Base-by-base conservation (phyloP, 2,113 vertebrate genomes). In the Chrysochloris asiatica region DNA sequence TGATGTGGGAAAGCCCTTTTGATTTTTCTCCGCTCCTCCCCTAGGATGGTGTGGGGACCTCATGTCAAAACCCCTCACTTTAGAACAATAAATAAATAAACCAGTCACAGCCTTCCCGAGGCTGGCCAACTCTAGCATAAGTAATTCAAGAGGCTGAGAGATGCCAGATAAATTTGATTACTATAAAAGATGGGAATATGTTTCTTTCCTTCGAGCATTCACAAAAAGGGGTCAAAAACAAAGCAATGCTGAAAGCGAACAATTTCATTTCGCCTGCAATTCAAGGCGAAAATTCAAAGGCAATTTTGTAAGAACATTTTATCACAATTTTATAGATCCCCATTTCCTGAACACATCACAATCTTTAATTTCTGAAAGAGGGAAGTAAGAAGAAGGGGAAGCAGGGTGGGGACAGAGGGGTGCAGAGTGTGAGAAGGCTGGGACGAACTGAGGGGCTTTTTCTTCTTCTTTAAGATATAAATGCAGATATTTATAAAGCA, bases 111-210 rank as follows among this genome's bases (percentile, higher is more conserved):
- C 96, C 97, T 97, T 97, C 97, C 97, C 86, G 96, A 97, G 96
- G 98, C 97, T 97, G 97, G 97, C 96, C 97, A 97, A 98, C 96
- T 98, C 97, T 98, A 98, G 98, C 97, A 98, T 98, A 98, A 98
- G 97, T 98, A 98, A 98, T 98, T 98, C 97, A 97, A 97, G 97
- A 97, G 97, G 97, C 98, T 98, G 98, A 97, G 97, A 98, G 97
- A 98, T 98, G 98, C 98, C 98, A 98, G 97, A 98, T 98, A 98
- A 98, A 99, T 98, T 97, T 98, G 98, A 99, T 99, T 98, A 98
- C 98, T 98, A 99, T 98, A 98, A 98, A 98, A 98, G 98, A 98
- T 98, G 98, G 98, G 98, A 98, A 98, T 98, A 98, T 98, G 98
- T 97, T 98, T 98, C 98, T 96, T 98, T 98, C 98, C 98, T 98